Base-by-base conservation (phyloP, 2,797 vertebrate species). In the Tauraco hartlaubi region DNA sequence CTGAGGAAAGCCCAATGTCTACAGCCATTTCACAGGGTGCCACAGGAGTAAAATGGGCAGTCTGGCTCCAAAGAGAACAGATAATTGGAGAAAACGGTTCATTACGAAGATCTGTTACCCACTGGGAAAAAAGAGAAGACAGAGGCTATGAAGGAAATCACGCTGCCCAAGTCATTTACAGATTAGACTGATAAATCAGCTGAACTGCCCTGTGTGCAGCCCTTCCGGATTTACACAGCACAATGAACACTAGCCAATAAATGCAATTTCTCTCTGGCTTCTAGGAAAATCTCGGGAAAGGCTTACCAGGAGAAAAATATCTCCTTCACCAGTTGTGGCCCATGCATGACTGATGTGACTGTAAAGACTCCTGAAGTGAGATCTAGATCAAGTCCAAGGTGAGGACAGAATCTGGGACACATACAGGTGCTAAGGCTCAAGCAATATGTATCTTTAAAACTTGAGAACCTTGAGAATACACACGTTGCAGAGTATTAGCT, bases 281-380 rank as follows among this genome's bases (percentile, higher is more conserved):
- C 62, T 33, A 66, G 12, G 52, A 74, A 80, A 52, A 54, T 54
- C 54, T 71, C 22, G 52, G 5, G 52, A 75, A 77, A 61, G 67
- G 59, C 23, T 66, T 78, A n/a, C 5, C 39, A 59, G 44, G 64
- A 22, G 15, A 64, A 9, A 5, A 46, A 35, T 0, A 1, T 52
- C 48, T 56, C 2, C 1, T 35, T 74, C 43, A 37, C 20, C 49
- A 44, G 56, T 28, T 0, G 0, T 6, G 35, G n/a, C 19, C 35
- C 35, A 37, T 1, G 56, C 17, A 2, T 12, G 22, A 59, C 25
- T 31, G 35, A 74, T 18, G 17, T 28, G 25, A 72, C 35, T n/a
- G 29, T 13, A 31, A 80, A 52, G 56, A 44, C 41, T 51, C 62
- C 5, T 29, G 5, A 85, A 54, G 33, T 46, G 64, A 64, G 49